These are phyloP conservation scores for Agrotis puta DNA, from an alignment of 2,888 invertebrate genomes.

Conservation along the genomic window DNA sequence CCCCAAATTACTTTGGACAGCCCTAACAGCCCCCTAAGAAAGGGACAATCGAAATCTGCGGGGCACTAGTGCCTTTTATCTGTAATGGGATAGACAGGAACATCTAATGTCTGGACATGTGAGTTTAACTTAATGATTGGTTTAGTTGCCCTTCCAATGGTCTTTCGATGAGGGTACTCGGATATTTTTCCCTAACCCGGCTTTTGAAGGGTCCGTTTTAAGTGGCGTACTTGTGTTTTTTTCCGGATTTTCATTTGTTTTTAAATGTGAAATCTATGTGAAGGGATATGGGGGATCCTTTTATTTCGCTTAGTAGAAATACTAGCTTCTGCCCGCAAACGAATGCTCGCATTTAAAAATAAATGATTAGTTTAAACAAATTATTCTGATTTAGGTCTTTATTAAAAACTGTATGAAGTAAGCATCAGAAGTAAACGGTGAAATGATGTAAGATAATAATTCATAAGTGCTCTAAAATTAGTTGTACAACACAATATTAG, in stretches of 20 bases:
- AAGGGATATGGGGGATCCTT: constrained; percentile 23
- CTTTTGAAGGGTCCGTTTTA: constrained; percentile 46
- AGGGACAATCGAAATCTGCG: constrained; percentile 70
- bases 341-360: too few relatives aligned
- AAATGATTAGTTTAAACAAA: too few relatives aligned
- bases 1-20: constrained; percentile 61
- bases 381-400: too few relatives aligned
- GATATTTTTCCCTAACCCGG: constrained; percentile 57
- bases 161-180: constrained; percentile 59
- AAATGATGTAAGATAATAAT: too few relatives aligned
- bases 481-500: too few relatives aligned
- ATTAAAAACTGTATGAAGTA: too few relatives aligned
- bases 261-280: constrained; percentile 20
- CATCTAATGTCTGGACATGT: constrained; percentile 69
- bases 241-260: constrained; percentile 47
- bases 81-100: constrained; percentile 69
- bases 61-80: constrained; percentile 71
- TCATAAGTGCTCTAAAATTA: too few relatives aligned
- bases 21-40: constrained; percentile 54
- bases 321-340: not conserved
- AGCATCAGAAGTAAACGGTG: too few relatives aligned
- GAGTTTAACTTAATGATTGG: constrained; percentile 77
- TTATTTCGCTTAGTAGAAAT: constrained; percentile 18
- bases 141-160: constrained; percentile 64
- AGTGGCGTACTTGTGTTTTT: constrained; percentile 39